phyloP scores from a whole-genome alignment of 2,888 invertebrate species.

The Meandrusa payeni region DNA sequence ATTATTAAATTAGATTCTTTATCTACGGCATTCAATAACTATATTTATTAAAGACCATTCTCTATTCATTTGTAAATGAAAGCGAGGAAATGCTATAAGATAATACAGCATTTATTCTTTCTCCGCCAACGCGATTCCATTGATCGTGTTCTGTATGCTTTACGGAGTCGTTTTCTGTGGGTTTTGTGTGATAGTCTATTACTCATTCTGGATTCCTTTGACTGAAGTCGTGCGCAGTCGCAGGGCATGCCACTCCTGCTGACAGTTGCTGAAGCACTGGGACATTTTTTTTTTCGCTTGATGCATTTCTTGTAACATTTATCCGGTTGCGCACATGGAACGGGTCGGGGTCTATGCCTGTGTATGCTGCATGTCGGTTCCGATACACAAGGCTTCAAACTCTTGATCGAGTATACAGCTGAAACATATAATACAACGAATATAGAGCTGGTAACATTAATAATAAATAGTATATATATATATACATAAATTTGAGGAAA shows the following conservation, averaged over 20 bases:
- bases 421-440: too few species aligned
- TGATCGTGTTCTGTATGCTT: slow-evolving; percentile 47
- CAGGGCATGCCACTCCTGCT: slow-evolving; percentile 48
- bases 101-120: slow-evolving; percentile 47
- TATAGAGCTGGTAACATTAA: too few species aligned
- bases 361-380: slow-evolving; percentile 61
- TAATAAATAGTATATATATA: too few species aligned
- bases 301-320: slow-evolving; percentile 58
- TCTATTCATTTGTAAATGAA: too few species aligned
- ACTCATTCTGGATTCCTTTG: slow-evolving; percentile 43
- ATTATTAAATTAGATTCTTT: too few species aligned
- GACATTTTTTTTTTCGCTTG: slow-evolving; percentile 52
- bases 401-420: slow-evolving; percentile 50
- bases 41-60: too few species aligned
- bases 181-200: slow-evolving; percentile 38
- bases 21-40: too few species aligned
- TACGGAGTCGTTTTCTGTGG: slow-evolving; percentile 48
- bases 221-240: slow-evolving; percentile 50
- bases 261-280: slow-evolving; percentile 56
- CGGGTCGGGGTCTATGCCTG: slow-evolving; percentile 56
- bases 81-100: slow-evolving; percentile 42
- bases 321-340: slow-evolving; percentile 61
- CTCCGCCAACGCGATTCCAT: slow-evolving; percentile 48
- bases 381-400: slow-evolving; percentile 61
- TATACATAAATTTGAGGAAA: too few species aligned